Conservation (phyloP, 1,140 invertebrate species). For the Drosophila nebulosa region DNA sequence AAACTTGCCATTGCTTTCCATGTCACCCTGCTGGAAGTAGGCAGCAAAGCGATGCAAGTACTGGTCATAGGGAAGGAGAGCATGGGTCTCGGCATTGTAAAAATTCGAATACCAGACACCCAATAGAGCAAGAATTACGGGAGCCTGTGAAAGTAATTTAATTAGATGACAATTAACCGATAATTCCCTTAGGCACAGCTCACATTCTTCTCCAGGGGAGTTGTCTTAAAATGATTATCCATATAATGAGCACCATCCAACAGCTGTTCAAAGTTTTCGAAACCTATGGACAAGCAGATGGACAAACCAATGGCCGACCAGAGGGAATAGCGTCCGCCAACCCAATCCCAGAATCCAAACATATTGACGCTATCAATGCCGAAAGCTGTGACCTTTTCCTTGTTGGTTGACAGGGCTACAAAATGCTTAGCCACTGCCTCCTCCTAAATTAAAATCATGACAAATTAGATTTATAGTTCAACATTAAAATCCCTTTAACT, state of each 20-base stretch:
- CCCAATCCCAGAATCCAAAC: conserved; percentile 99
- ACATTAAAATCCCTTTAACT: conserved; percentile 68
- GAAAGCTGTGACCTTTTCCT: conserved; percentile 95
- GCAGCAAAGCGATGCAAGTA: conserved; percentile 99
- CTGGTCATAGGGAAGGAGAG: conserved; percentile 98
- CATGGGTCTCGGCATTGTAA: conserved; percentile 96
- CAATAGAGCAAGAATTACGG: conserved; percentile 95
- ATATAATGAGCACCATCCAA: conserved; percentile 95
- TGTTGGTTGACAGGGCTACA: conserved; percentile 98
- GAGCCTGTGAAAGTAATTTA: conserved; percentile 85
- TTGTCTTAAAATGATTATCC: conserved; percentile 95
- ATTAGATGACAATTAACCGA: background rate
- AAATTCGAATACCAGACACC: conserved; percentile 99
- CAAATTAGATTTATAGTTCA: background rate
- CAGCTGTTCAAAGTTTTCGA: conserved; percentile 97
- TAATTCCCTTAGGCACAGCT: conserved; percentile 62
- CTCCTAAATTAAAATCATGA: conserved; percentile 82
- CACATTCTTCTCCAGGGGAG: conserved; percentile 97
- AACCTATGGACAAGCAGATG: conserved; percentile 96
- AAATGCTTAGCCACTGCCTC: conserved; percentile 97
- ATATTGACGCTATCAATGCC: conserved; percentile 98
- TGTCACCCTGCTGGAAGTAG: conserved; percentile 99
- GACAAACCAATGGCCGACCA: conserved; percentile 99
- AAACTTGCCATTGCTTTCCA: conserved; percentile 99
- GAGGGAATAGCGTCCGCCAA: conserved; percentile 97